Evolutionary conservation across 2,888 invertebrate genomes (phyloP), one percentile per base, ranked within the genome.

Genomic region (Eilema griseolum): DNA sequence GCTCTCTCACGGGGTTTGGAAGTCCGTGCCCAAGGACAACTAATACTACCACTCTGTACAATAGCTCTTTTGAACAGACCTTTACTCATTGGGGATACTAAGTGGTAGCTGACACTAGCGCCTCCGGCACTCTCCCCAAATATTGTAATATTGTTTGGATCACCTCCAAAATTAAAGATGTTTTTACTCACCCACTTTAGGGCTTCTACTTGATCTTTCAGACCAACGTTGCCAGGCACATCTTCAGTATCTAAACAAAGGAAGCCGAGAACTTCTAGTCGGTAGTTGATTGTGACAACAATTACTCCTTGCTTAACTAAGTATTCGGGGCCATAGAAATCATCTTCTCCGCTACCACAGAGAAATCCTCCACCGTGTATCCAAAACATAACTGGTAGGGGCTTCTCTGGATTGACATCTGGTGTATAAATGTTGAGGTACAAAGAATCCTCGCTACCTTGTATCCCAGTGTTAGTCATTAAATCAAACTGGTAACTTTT

Each of bases 21-120:
- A 2, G 65, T 89, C 59, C 89, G 88, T 0, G 96, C 94, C 96
- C 96, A 96, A 0, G 95, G 92, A 81, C 95, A 94, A 41, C 96
- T 90, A 3, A 96, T 93, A 0, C 96, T 96, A 0, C 97, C 97
- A 81, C 97, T 97, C 83, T 97, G 96, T 0, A 96, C 95, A 59
- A 97, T 97, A 7, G 94, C 85, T 74, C 88, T 85, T 41, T 81
- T 84, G 31, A 90, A 90, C 1, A 92, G 73, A 4, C 89, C 89
- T 81, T 86, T 87, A 23, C 84, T 85, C 87, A 90, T 88, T 0
- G 90, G 90, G 1, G 92, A 92, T 10, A 89, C 68, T 20, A 90
- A 72, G 72, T 91, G 92, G 61, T 75, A 88, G 0, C 85, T 80
- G 0, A 72, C 70, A 85, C 86, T 79, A 0, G 77, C 85, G 1